These are phyloP conservation scores for Ailuropoda melanoleuca DNA, from an alignment of 2,113 vertebrate species.

Conservation along the genomic window DNA sequence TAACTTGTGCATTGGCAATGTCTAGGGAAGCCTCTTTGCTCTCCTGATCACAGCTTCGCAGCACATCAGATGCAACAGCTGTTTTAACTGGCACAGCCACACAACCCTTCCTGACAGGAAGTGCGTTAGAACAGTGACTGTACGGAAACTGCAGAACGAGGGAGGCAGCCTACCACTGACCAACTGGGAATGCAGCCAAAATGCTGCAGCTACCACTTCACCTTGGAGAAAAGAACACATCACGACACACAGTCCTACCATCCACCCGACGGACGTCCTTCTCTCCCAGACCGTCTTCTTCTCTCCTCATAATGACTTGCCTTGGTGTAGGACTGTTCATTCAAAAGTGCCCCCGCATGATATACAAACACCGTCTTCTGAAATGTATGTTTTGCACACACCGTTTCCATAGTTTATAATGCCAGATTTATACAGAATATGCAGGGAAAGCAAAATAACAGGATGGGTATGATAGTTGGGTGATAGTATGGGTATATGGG, in stretches of 20 bases:
- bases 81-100: conserved; percentile 14
- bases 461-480: neutral
- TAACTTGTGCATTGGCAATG: neutral
- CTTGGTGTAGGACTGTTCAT: neutral
- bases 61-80: conserved; percentile 19
- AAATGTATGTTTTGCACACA: neutral
- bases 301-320: neutral
- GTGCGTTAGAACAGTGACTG: neutral
- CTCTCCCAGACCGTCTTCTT: neutral
- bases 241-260: neutral
- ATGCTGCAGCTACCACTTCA: neutral
- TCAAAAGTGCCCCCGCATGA: neutral
- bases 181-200: neutral
- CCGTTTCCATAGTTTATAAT: conserved; percentile 13
- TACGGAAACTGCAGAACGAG: neutral
- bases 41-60: neutral
- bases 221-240: neutral
- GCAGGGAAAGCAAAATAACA: neutral
- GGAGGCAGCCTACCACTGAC: neutral
- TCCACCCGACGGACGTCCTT: neutral
- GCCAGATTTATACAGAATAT: neutral
- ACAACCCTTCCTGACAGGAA: conserved; percentile 1
- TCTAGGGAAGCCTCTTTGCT: neutral
- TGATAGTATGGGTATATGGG: neutral
- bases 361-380: neutral